Evolutionary conservation across 1,140 invertebrate genomes (phyloP).

Genomic region (Antheraea pernyi): DNA sequence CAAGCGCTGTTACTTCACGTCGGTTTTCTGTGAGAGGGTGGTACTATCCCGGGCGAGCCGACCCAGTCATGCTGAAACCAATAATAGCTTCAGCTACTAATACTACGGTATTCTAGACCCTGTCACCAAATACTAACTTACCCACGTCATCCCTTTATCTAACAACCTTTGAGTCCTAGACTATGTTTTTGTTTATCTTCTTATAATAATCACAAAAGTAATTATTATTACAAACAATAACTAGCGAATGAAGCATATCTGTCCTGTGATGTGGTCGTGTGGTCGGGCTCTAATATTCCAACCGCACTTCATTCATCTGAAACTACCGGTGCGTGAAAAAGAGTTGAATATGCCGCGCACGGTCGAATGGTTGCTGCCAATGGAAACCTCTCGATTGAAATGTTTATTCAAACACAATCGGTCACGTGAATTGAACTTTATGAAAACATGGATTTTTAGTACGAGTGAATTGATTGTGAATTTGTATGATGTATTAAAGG

Average conservation of each 20-base stretch:
- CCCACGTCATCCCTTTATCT: too few species aligned
- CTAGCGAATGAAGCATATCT: constrained; percentile 22
- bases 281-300: constrained; percentile 54
- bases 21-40: too few species aligned
- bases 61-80: too few species aligned
- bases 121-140: too few species aligned
- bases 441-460: constrained; percentile 17
- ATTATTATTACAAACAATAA: constrained; percentile 15
- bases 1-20: too few species aligned
- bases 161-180: too few species aligned
- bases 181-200: too few species aligned
- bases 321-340: constrained; percentile 61
- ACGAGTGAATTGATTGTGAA: constrained; percentile 3
- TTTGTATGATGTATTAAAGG: not conserved
- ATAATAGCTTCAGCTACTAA: too few species aligned
- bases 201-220: not conserved
- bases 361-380: constrained; percentile 54
- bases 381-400: constrained; percentile 67
- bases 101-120: too few species aligned
- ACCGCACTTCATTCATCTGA: constrained; percentile 58
- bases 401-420: constrained; percentile 68
- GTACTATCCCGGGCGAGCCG: too few species aligned
- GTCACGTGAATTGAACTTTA: constrained; percentile 40
- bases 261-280: constrained; percentile 18
- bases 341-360: constrained; percentile 53